Base-by-base conservation (phyloP, 2,797 vertebrate species). In the Apogon hyalosoma region DNA sequence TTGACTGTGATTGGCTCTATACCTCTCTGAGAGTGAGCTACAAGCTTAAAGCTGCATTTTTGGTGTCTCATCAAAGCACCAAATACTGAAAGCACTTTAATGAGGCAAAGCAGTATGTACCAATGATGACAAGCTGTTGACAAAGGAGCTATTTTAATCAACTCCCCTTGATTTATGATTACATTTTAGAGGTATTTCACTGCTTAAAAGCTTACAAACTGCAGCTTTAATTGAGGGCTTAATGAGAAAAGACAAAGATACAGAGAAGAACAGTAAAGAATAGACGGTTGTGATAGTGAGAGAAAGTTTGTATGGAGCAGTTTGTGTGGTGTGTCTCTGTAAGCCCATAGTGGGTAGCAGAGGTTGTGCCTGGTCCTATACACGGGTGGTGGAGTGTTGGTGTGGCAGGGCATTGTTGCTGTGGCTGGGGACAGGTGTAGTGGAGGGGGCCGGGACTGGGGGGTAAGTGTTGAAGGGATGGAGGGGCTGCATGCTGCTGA, bases 371-470 rank as follows among this genome's bases (percentile, higher is more conserved):
- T 86, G 75, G 80, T 88, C 89, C 92, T 97, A 97, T 96, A 97
- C 97, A 49, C 96, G 94, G 59, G 97, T 98, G 85, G 97, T 98
- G 77, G 96, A 97, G 92, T 97, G 97, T 87, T 96, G 96, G 86
- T 97, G 96, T 63, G 97, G 95, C 84, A 97, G 92, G 77, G 96
- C 95, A 91, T 96, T 97, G 94, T 97, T 97, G 92, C 92, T 93
- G 86, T 94, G 94, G 77, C 92, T 92, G 57, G 94, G 90, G 61
- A 92, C 84, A 0, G 94, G 91, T 48, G 91, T 92, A 12, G 88
- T 88, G 54, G 89, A 87, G 5, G 92, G 93, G 67, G 92, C 88
- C 1, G 95, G 93, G 69, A 94, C 91, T 0, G 94, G 93, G 48
- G 95, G 95, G 52, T 96, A 97, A 8, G 95, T 95, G 89, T 96